These are phyloP conservation scores for Bombyx huttoni DNA, from an alignment of 2,888 invertebrate genomes.

Conservation along the genomic window DNA sequence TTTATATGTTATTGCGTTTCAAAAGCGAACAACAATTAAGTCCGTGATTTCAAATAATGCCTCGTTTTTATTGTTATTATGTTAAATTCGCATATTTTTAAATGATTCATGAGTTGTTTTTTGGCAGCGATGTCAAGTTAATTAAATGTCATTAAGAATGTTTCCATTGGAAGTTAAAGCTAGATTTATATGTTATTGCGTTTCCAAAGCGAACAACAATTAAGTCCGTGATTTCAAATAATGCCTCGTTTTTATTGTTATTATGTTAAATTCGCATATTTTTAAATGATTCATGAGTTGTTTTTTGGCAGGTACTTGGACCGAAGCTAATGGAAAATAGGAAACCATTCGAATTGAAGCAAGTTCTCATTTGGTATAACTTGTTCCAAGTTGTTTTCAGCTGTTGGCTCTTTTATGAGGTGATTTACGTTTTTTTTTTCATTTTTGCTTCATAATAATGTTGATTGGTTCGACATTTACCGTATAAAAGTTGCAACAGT, in stretches of 20 bases:
- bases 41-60: neutral
- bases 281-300: neutral
- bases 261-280: neutral
- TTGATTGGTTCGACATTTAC: neutral
- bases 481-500: neutral
- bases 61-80: neutral
- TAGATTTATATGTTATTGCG: conserved; percentile 7
- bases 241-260: neutral
- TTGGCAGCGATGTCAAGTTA: conserved; percentile 52
- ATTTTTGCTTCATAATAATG: neutral
- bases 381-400: conserved; percentile 86
- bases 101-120: conserved; percentile 2
- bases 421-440: conserved; percentile 22
- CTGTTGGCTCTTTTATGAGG: conserved; percentile 81
- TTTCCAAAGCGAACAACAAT: conserved; percentile 6
- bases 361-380: conserved; percentile 86
- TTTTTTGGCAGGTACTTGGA: conserved; percentile 73
- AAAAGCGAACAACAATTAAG: conserved; percentile 2
- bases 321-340: conserved; percentile 89
- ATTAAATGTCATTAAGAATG: conserved; percentile 21
- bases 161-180: conserved; percentile 22
- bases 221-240: neutral
- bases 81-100: neutral
- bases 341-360: conserved; percentile 84
- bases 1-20: conserved; percentile 10